phyloP scores from a whole-genome alignment of 2,888 invertebrate genomes.

The Pristionchus exspectatus region DNA sequence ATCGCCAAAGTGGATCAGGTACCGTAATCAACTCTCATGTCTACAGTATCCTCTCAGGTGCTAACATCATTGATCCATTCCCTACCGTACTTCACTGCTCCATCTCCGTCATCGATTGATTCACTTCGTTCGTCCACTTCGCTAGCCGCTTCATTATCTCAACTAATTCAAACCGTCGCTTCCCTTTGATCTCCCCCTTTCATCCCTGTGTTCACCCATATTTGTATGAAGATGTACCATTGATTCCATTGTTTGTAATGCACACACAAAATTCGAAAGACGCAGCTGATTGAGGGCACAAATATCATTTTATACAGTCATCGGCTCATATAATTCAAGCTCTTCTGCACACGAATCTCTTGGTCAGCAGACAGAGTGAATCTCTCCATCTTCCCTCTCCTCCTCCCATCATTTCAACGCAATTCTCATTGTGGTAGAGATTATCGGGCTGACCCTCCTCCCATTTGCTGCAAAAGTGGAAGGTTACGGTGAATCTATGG shows the following conservation, averaged over 20 bases:
- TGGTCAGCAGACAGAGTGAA: conserved; percentile 63
- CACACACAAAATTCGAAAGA: neutral
- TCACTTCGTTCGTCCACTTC: conserved; percentile 28
- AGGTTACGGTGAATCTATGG: neutral
- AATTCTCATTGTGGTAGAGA: conserved; percentile 70
- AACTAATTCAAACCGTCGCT: conserved; percentile 39
- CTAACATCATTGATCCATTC: conserved; percentile 13
- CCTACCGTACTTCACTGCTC: conserved; percentile 19
- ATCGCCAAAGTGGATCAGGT: conserved; percentile 49
- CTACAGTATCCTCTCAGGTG: neutral
- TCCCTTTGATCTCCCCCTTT: conserved; percentile 47
- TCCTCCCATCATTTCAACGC: conserved; percentile 61
- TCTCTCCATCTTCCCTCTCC: conserved; percentile 65
- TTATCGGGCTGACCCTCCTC: conserved; percentile 67
- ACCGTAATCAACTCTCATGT: neutral
- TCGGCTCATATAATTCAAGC: conserved; percentile 13
- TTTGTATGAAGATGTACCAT: conserved; percentile 14
- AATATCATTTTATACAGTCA: conserved; percentile 17
- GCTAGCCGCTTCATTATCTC: conserved; percentile 45
- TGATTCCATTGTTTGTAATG: neutral
- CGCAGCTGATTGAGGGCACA: neutral
- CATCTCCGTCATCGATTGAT: conserved; percentile 11
- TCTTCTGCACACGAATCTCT: conserved; percentile 68
- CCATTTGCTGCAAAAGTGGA: neutral
- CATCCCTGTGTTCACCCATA: neutral